Conservation (phyloP, 2,888 invertebrate genomes). For the Cyrtodaria siliqua region DNA sequence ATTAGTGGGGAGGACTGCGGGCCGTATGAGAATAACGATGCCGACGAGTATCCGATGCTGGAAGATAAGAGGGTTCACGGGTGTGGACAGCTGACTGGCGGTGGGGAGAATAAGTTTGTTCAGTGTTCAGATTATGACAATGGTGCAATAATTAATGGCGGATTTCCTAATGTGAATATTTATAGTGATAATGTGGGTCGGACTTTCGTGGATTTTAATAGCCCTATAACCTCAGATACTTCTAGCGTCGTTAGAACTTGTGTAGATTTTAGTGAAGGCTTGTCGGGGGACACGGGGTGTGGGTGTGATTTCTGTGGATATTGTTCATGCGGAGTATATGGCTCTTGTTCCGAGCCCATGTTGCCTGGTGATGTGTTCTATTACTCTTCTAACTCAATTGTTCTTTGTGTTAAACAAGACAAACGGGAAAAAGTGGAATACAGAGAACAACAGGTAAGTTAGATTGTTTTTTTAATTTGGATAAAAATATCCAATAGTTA, state of each 20-base stretch:
- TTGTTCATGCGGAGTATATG: constrained; percentile 45
- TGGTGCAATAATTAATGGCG: neutral
- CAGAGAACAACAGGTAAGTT: too few relatives aligned
- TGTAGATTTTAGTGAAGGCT: neutral
- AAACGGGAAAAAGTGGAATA: neutral
- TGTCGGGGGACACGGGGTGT: neutral
- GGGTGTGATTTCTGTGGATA: constrained; percentile 52
- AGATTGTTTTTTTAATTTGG: too few relatives aligned
- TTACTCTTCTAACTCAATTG: constrained; percentile 83
- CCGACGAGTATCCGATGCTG: neutral
- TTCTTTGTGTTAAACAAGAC: constrained; percentile 80
- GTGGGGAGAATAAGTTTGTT: neutral
- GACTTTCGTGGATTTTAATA: neutral
- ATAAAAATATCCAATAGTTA: too few relatives aligned
- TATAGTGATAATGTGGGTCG: neutral
- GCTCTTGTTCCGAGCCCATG: constrained; percentile 63
- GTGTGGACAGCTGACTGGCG: too few relatives aligned
- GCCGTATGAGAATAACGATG: constrained; percentile 10
- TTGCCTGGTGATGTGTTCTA: constrained; percentile 84
- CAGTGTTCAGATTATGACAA: neutral
- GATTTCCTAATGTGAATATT: neutral
- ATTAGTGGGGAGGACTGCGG: constrained; percentile 49
- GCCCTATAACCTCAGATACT: neutral
- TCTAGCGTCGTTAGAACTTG: neutral
- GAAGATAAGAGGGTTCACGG: neutral